Evolutionary conservation across 2,888 invertebrate genomes (phyloP), one percentile per base, ranked within the genome.

Genomic region (Hymenopus coronatus): DNA sequence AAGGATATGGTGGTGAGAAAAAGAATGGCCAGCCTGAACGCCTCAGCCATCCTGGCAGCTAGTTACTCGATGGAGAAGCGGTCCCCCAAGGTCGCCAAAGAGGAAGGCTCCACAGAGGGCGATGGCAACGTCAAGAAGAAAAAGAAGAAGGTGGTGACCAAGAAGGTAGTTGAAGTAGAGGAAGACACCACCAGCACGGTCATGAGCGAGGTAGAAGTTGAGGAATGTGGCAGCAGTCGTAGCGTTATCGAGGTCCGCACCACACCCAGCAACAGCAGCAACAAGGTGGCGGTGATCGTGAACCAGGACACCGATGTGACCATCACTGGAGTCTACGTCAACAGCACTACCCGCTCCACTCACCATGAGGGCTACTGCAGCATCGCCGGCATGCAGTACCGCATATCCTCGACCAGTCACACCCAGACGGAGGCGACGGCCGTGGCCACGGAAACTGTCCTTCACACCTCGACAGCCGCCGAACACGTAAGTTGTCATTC

Each of bases 1-100:
- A 97, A 97, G 92, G 97, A 97, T 91, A 97, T 97, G 96, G 96
- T 98, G 9, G 97, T 98, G 27, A 95, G 97, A 91, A 98, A 98
- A 92, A 95, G 98, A 54, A 98, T 98, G 98, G 98, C 98, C 28
- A 97, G 97, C 92, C 94, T 98, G 54, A 98, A 98, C 93, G 98
- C 98, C 25, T 96, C 97, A 81, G 98, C 98, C 28, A 98, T 98
- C 92, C 94, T 98, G 91, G 97, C 98, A 0, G 98, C 98, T 28
- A 97, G 97, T 91, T 98, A 98, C 92, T 95, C 95, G 3, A 93
- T 94, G 83, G 97, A 97, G 92, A 97, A 96, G 92, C 92, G 92
- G 89, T 82, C 83, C 54, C 70, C 86, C 2, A 81, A 84, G 83
- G 82, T 12, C n/a, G 28, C 82, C 40, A 88, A 87, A 82, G 87